Base-by-base conservation (phyloP, 2,113 vertebrate species). In the Myodes glareolus region DNA sequence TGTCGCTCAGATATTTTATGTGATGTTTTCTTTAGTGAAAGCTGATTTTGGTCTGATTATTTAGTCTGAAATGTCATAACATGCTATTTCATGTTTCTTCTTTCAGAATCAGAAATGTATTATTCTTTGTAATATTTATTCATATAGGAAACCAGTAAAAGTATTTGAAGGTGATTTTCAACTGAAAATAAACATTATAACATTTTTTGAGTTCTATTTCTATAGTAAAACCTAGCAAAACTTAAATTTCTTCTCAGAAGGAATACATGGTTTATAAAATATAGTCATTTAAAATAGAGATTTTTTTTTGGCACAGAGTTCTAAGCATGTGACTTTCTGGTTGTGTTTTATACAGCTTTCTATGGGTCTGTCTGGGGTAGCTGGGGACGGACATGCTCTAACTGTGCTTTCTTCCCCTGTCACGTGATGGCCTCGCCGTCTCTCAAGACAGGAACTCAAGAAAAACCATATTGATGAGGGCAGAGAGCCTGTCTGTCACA, bases 241-340 rank as follows among this genome's bases (percentile, higher is more conserved):
- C 45, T 92, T 95, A 61, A 58, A 45, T 91, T 86, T 96, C 17
- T 85, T 86, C 92, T 89, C 75, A 65, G 58, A 63, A 90, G 70
- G 29, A 45, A 90, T 63, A 90, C 19, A 36, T 27, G 36, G 45
- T 70, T 77, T 61, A 82, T 84, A 93, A 81, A 92, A 91, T 92
- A 94, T 81, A 82, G 65, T 88, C 50, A 87, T 82, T 91, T 95
- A 89, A 92, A 97, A 91, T 93, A 68, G 45, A 89, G 42, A 61
- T 61, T 8, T 16, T 61, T 14, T 36, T 47, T 95, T 94, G 97
- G 97, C 88, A 95, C 90, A 84, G 67, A 63, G 25, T 88, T 85
- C 67, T 95, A 90, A 94, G 42, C 42, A 17, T 88, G 6, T 63
- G 45, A 70, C 76, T 76, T 92, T 93, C 68, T 36, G 39, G 45